Evolutionary conservation across 1,140 invertebrate genomes (phyloP).

Genomic region (Octopus bimaculoides): DNA sequence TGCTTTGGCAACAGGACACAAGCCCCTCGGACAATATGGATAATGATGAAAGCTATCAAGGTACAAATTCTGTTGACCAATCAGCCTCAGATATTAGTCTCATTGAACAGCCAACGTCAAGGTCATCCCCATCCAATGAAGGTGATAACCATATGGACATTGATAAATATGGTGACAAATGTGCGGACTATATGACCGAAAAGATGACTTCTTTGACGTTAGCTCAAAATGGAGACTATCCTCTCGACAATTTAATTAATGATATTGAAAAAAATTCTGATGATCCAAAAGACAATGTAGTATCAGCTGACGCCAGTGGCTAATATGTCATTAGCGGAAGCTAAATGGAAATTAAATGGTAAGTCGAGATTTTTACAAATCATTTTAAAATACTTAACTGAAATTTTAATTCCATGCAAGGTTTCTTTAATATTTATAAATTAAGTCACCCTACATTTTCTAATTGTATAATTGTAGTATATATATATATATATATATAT

Average conservation of each 20-base stretch:
- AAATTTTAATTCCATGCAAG: too few species aligned
- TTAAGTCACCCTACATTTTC: background rate
- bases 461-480: background rate
- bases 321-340: conserved; percentile 8
- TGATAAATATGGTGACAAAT: conserved; percentile 11
- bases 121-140: conserved; percentile 8
- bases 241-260: conserved; percentile 7
- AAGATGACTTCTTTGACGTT: conserved; percentile 6
- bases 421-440: too few species aligned
- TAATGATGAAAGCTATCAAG: conserved; percentile 36
- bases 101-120: conserved; percentile 13
- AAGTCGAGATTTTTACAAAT: background rate
- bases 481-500: background rate
- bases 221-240: conserved; percentile 8
- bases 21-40: conserved; percentile 47
- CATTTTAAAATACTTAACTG: too few species aligned
- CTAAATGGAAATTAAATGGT: background rate
- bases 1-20: conserved; percentile 38
- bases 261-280: conserved; percentile 6
- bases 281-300: conserved; percentile 10
- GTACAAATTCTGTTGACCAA: conserved; percentile 35
- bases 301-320: conserved; percentile 9
- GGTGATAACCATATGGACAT: conserved; percentile 6
- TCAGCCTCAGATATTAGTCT: conserved; percentile 39
- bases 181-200: conserved; percentile 13